A percentile compares a stretch with the other conserved stretches of the same genome.
These are phyloP conservation scores for Scaptomyza reducta DNA, from an alignment of 2,888 invertebrate species.

Conservation along the genomic window DNA sequence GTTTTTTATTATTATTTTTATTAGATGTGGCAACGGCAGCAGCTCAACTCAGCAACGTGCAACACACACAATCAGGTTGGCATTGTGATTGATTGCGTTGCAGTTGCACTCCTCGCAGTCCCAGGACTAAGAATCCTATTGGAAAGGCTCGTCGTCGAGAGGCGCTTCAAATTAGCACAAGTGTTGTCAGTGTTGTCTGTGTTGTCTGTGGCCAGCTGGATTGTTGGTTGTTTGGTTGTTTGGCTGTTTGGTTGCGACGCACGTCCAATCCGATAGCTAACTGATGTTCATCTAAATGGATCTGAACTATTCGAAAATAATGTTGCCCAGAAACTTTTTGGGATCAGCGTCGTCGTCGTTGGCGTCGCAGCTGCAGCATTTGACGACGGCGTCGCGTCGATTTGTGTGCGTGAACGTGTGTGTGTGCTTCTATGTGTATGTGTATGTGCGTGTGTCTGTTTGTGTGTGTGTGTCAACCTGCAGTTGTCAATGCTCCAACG, in stretches of 20 bases:
- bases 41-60: constrained; percentile 9
- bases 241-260: constrained; percentile 56
- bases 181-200: constrained; percentile 20
- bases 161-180: constrained; percentile 6
- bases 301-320: constrained; percentile 84
- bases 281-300: constrained; percentile 85
- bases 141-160: not conserved
- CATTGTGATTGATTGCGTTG: constrained; percentile 12
- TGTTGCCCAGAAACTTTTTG: constrained; percentile 83
- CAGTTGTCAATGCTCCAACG: constrained; percentile 70
- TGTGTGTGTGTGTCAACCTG: constrained; percentile 50
- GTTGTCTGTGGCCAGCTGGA: constrained; percentile 22
- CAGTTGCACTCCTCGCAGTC: constrained; percentile 5
- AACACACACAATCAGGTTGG: constrained; percentile 3
- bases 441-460: constrained; percentile 20
- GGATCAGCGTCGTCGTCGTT: constrained; percentile 61
- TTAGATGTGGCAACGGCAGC: constrained; percentile 8
- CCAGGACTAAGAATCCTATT: constrained; percentile 18
- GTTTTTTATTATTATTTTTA: constrained; percentile 2
- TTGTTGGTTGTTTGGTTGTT: constrained; percentile 19
- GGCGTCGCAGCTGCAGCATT: constrained; percentile 48
- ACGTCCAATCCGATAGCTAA: constrained; percentile 84
- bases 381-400: constrained; percentile 55
- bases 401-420: constrained; percentile 28
- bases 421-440: constrained; percentile 26